Evolutionary conservation across 1,140 invertebrate species (phyloP).

Genomic region (Caenorhabditis latens): DNA sequence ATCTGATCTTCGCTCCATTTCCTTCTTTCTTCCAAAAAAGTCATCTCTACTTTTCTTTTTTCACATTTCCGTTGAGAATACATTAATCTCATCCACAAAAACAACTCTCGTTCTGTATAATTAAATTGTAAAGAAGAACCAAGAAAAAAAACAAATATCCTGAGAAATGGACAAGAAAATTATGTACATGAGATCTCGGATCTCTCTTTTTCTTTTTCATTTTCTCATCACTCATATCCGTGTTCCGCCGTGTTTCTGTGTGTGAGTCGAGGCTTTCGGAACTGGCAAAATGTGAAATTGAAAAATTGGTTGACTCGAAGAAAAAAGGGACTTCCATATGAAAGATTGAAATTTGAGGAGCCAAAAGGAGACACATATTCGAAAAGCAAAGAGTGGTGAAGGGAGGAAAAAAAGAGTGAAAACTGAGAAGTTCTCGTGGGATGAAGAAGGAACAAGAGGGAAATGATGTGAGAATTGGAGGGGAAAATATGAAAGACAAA

Average conservation of each 20-base stretch:
- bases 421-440: conserved; percentile 53
- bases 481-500: not conserved
- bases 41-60: not conserved
- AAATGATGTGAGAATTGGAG: not conserved
- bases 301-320: conserved; percentile 38
- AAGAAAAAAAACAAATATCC: not conserved
- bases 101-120: conserved; percentile 22
- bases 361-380: conserved; percentile 17
- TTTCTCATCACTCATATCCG: conserved; percentile 18
- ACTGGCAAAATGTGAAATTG: conserved; percentile 27
- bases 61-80: not conserved
- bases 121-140: conserved; percentile 16
- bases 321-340: conserved; percentile 46
- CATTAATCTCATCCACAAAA: conserved; percentile 26
- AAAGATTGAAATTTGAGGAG: conserved; percentile 51
- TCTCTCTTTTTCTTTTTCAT: not conserved
- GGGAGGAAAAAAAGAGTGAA: conserved; percentile 7
- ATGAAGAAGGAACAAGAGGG: not conserved
- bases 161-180: conserved; percentile 5
- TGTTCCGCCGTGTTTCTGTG: not conserved
- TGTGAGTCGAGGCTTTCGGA: too few species aligned
- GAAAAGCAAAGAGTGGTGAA: not conserved
- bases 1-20: not conserved
- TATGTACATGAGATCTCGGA: conserved; percentile 1
- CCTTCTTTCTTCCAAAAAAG: not conserved